Percentiles rank a stretch among this genome's conserved stretches.
phyloP scores from a whole-genome alignment of 2,888 invertebrate species.

The Melanchra persicariae region DNA sequence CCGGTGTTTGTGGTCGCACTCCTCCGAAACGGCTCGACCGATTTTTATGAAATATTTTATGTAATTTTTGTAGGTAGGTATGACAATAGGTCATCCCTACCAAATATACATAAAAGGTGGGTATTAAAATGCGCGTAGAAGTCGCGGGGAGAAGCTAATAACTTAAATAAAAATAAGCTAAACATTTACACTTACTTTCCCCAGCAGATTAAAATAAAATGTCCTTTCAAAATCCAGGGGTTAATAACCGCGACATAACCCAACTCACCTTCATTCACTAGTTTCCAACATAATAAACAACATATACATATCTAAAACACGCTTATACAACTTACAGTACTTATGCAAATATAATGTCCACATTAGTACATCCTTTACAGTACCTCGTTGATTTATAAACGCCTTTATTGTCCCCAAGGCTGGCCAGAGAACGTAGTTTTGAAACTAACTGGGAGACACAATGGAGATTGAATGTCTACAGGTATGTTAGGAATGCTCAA shows the following conservation, averaged over 20 bases:
- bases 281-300: slow-evolving; percentile 33
- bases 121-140: too few species aligned
- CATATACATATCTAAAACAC: neutral
- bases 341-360: slow-evolving; percentile 60
- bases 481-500: slow-evolving; percentile 3
- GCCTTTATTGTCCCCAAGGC: slow-evolving; percentile 35
- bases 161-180: too few species aligned
- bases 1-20: too few species aligned
- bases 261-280: slow-evolving; percentile 27
- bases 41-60: too few species aligned
- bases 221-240: too few species aligned
- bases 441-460: slow-evolving; percentile 23
- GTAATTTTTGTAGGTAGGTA: too few species aligned
- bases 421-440: slow-evolving; percentile 26
- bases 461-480: slow-evolving; percentile 16
- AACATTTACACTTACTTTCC: too few species aligned
- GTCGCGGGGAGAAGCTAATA: too few species aligned
- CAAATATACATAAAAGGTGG: too few species aligned
- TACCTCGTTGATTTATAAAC: slow-evolving; percentile 55
- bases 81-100: too few species aligned
- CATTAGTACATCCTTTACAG: slow-evolving; percentile 56
- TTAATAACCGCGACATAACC: neutral
- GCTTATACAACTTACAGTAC: slow-evolving; percentile 25
- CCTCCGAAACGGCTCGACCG: too few species aligned
- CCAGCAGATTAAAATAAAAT: neutral